Conservation (phyloP, 1,140 invertebrate genomes). For the Magallana angulata region DNA sequence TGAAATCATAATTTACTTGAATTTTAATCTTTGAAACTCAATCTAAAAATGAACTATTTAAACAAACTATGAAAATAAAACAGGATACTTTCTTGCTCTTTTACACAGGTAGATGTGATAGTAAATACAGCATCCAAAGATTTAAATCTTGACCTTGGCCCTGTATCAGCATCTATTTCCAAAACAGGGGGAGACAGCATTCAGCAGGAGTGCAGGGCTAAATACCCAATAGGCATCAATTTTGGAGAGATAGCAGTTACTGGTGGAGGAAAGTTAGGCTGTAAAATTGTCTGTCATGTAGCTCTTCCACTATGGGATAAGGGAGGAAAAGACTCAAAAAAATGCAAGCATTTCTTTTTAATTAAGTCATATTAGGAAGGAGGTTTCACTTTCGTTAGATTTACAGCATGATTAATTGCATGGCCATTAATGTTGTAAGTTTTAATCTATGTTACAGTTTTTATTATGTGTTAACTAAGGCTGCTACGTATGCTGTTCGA, state of each 20-base stretch:
- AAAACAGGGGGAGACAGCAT: conserved; percentile 54
- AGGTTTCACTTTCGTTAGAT: no score
- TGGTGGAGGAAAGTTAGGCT: conserved; percentile 60
- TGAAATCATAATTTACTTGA: no score
- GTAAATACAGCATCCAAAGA: conserved; percentile 58
- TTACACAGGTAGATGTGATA: conserved; percentile 60
- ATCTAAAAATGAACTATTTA: no score
- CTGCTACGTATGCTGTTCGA: no score
- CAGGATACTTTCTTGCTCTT: not conserved
- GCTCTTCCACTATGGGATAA: conserved; percentile 52
- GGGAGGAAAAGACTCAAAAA: not conserved
- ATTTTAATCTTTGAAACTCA: no score
- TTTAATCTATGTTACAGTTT: no score
- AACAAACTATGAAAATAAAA: no score
- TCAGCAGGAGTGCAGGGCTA: conserved; percentile 59
- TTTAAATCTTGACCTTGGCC: conserved; percentile 56
- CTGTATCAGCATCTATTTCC: conserved; percentile 55
- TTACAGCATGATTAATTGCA: no score
- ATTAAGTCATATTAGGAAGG: no score
- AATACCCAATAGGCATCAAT: conserved; percentile 62
- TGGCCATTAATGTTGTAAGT: no score
- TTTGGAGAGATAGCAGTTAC: conserved; percentile 63
- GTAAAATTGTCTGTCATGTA: conserved; percentile 59
- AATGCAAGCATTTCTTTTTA: not conserved
- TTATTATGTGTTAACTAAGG: no score